Evolutionary conservation across 2,113 vertebrate species (phyloP).

Genomic region (Channa maculata): DNA sequence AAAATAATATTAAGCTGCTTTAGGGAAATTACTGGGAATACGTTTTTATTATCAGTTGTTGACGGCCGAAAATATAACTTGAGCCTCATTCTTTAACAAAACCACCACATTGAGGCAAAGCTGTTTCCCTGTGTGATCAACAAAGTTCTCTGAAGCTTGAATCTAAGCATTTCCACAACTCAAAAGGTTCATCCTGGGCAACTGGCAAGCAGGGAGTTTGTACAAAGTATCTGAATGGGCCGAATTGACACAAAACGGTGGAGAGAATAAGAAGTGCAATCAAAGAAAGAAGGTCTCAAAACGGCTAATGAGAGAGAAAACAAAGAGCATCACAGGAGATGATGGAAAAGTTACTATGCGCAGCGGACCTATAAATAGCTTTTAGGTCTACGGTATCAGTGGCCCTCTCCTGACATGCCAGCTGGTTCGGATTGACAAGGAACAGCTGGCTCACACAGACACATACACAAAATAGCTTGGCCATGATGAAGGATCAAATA

Average conservation of each 20-base stretch:
- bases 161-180: neutral
- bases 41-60: too few species aligned
- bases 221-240: constrained; percentile 14
- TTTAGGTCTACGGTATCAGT: constrained; percentile 65
- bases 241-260: neutral
- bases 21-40: too few species aligned
- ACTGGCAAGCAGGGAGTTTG: neutral
- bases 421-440: constrained; percentile 77
- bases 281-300: neutral
- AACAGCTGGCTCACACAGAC: constrained; percentile 77
- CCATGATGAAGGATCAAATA: constrained; percentile 68
- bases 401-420: constrained; percentile 66
- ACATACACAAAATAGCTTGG: constrained; percentile 63
- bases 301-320: neutral
- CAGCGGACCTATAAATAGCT: constrained; percentile 73
- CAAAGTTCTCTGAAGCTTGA: too few species aligned
- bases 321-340: neutral
- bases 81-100: neutral
- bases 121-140: too few species aligned
- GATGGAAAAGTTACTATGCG: constrained; percentile 8
- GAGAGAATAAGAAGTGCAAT: neutral
- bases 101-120: neutral
- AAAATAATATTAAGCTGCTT: too few species aligned
- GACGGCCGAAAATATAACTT: too few species aligned
- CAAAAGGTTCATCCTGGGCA: neutral